Conservation (phyloP, 2,797 vertebrate species). For the Malurus splendens region DNA sequence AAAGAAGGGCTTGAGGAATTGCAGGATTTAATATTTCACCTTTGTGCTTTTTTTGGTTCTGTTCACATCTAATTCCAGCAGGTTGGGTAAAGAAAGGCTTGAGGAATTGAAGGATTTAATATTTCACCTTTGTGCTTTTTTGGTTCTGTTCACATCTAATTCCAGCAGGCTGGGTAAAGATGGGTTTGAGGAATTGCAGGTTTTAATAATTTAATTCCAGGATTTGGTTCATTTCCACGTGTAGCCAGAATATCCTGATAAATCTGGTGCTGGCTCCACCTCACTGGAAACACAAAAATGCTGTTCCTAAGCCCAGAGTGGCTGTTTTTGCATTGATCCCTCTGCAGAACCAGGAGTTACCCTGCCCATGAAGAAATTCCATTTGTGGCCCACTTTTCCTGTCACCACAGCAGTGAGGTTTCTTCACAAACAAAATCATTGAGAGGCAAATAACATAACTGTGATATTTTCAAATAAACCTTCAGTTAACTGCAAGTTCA, state of each 20-base stretch:
- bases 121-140: background rate
- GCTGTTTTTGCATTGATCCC: rapidly evolving
- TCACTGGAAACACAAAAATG: rapidly evolving
- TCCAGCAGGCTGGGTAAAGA: too few relatives aligned
- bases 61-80: background rate
- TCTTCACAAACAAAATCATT: background rate
- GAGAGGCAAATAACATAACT: background rate
- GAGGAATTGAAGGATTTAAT: background rate
- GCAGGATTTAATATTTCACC: too few relatives aligned
- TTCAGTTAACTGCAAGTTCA: rapidly evolving
- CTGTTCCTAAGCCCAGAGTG: background rate
- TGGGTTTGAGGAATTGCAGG: too few relatives aligned
- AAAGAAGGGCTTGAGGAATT: too few relatives aligned
- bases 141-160: background rate
- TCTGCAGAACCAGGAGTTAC: background rate
- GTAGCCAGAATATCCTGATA: background rate
- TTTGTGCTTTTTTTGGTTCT: too few relatives aligned
- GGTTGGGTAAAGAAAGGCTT: background rate
- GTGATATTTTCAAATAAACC: background rate
- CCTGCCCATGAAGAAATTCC: background rate
- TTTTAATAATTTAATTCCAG: too few relatives aligned
- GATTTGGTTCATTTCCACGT: background rate
- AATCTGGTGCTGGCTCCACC: background rate
- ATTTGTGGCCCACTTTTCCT: background rate
- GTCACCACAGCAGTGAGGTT: rapidly evolving